Base-by-base conservation (phyloP, 2,888 invertebrate species). In the Polyploca ridens region DNA sequence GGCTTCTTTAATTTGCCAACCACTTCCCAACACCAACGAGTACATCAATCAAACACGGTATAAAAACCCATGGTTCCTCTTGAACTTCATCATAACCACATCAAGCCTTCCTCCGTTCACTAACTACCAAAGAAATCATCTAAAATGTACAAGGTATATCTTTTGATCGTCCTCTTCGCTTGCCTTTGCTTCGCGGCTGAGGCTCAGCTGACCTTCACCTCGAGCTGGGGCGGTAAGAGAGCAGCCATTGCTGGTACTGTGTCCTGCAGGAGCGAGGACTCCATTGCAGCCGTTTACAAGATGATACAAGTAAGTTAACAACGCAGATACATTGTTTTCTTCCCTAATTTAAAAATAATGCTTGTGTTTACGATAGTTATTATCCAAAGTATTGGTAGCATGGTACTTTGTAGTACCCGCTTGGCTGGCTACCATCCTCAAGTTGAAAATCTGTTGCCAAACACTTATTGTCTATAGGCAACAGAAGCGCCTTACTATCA, bases 191-290 rank as follows among this genome's bases (percentile, higher is more conserved):
- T 88, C 35, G 64, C 82, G 54, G 76, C 82, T 19, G 84, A 90
- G 1, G 95, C 91, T 0, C 95, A 95, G 76, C 79, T 95, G 49
- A 95, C 95, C 5, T 95, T 95, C 78, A 95, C 95, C 0, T 94
- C 95, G 0, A 93, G 91, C 63, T 95, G 95, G 95, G 94, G 89
- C 0, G 93, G 92, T 1, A 90, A 93, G 69, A 87, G 95, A 14
- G 80, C 79, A 0, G 83, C 79, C 13, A 70, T 84, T 27, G 75
- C 83, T 4, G 84, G 77, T 0, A 77, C 86, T 0, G 71, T 87
- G 68, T 79, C 84, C 44, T 93, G 92, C 73, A 81, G 89, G 54
- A 90, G 82, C 54, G 92, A 91, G 3, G 91, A 93, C 6, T 84
- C 88, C 0, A 71, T 91, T 13, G 81, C 83, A 0, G 78, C 85